Percentiles rank a stretch among this genome's conserved stretches.
phyloP scores from a whole-genome alignment of 2,888 invertebrate species.

The Zygothrica quintamaculata region DNA sequence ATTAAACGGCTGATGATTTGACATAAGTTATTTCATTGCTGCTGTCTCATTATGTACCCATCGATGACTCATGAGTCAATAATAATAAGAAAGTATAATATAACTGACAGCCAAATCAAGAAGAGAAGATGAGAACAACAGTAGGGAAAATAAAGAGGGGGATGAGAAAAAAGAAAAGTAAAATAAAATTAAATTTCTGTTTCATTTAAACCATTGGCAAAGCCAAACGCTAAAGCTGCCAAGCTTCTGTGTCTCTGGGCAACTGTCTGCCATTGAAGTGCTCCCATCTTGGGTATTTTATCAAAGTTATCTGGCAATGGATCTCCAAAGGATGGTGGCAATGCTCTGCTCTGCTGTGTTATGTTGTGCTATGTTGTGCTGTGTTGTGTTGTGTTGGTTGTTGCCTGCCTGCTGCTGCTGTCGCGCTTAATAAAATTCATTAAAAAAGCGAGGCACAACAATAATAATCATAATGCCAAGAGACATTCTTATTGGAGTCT shows the following conservation, averaged over 20 bases:
- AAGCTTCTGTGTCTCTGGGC: background rate
- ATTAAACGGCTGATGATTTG: no score
- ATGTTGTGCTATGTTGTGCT: no score
- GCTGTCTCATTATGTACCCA: constrained; percentile 4
- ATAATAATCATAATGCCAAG: constrained; percentile 50
- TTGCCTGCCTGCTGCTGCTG: no score
- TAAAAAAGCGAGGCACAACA: constrained; percentile 48
- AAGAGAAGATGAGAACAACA: no score
- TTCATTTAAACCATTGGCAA: constrained; percentile 31
- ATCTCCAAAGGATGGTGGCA: constrained; percentile 20
- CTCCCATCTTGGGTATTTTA: constrained; percentile 10
- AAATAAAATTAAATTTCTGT: constrained; percentile 26
- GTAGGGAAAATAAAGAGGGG: no score
- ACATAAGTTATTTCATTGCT: background rate
- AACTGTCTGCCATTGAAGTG: background rate
- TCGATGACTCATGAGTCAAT: constrained; percentile 31
- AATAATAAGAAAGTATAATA: background rate
- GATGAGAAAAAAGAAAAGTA: no score
- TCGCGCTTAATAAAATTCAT: constrained; percentile 65
- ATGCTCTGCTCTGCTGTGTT: no score
- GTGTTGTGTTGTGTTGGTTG: constrained; percentile 5
- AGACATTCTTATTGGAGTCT: constrained; percentile 47
- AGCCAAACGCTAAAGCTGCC: background rate
- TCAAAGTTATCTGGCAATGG: constrained; percentile 13
- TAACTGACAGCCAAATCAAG: constrained; percentile 1